Evolutionary conservation across 2,888 invertebrate genomes (phyloP).

Genomic region (Lypha dubia): DNA sequence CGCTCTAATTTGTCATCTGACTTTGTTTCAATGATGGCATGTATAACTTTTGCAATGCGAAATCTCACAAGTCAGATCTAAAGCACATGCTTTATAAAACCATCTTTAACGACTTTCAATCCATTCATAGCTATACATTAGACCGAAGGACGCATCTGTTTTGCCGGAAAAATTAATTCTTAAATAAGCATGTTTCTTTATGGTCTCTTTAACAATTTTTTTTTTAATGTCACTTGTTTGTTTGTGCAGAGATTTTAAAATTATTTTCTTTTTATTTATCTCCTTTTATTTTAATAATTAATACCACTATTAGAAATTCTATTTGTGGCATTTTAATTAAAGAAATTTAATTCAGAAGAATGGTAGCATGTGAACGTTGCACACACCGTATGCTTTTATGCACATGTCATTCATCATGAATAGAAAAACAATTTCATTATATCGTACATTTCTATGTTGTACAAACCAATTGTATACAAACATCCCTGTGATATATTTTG

Average conservation of each 20-base stretch:
- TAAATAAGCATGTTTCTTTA: constrained; percentile 38
- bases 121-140: background rate
- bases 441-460: too few species aligned
- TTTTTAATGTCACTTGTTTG: constrained; percentile 52
- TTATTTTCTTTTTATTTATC: constrained; percentile 49
- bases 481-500: constrained; percentile 23
- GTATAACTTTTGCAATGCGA: too few species aligned
- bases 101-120: constrained; percentile 3
- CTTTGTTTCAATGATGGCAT: too few species aligned
- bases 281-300: constrained; percentile 66
- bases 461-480: background rate
- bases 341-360: constrained; percentile 57
- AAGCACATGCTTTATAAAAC: too few species aligned
- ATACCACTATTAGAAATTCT: constrained; percentile 63
- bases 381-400: background rate
- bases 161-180: background rate
- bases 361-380: constrained; percentile 27
- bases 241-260: constrained; percentile 54
- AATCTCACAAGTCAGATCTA: too few species aligned
- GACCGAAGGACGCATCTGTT: background rate
- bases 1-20: too few species aligned
- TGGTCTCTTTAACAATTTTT: constrained; percentile 20
- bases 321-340: constrained; percentile 71
- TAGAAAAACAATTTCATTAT: background rate
- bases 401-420: background rate